phyloP scores from a whole-genome alignment of 2,888 invertebrate genomes.

The Andrena hattorfiana region DNA sequence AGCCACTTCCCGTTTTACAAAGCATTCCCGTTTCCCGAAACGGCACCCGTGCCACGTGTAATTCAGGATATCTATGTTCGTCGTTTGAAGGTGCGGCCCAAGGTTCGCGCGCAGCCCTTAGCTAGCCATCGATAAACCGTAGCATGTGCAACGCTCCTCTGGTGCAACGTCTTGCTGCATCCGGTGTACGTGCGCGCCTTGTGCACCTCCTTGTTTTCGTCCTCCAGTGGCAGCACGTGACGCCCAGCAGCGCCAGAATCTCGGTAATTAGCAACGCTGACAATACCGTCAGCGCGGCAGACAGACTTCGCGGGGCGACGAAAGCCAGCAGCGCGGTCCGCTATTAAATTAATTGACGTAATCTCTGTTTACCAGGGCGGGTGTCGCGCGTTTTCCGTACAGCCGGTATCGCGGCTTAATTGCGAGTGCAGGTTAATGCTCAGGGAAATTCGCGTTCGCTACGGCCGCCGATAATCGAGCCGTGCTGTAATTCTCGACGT shows the following conservation, averaged over 20 bases:
- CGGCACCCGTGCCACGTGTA: not conserved
- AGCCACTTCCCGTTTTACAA: constrained; percentile 9
- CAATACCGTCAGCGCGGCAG: constrained; percentile 42
- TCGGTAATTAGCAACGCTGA: constrained; percentile 52
- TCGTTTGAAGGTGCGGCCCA: not conserved
- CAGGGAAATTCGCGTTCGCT: constrained; percentile 40
- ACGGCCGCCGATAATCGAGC: constrained; percentile 45
- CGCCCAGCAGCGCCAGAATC: constrained; percentile 41
- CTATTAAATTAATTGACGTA: constrained; percentile 63
- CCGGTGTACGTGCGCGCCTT: not conserved
- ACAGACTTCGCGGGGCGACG: constrained; percentile 39
- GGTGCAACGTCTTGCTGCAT: not conserved
- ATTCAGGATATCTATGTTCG: not conserved
- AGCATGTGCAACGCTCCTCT: constrained; percentile 1
- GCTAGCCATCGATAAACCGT: not conserved
- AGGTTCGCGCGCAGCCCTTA: constrained; percentile 16
- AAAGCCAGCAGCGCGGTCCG: constrained; percentile 14
- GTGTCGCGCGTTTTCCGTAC: constrained; percentile 37
- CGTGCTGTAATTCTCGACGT: constrained; percentile 42
- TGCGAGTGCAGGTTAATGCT: constrained; percentile 27
- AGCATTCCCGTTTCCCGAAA: not conserved
- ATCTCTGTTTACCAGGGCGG: constrained; percentile 48
- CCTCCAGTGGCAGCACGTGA: constrained; percentile 2
- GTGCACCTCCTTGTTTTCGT: constrained; percentile 1
- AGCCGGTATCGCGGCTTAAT: constrained; percentile 38